phyloP scores from a whole-genome alignment of 2,888 invertebrate genomes.

The Ophraella communa region DNA sequence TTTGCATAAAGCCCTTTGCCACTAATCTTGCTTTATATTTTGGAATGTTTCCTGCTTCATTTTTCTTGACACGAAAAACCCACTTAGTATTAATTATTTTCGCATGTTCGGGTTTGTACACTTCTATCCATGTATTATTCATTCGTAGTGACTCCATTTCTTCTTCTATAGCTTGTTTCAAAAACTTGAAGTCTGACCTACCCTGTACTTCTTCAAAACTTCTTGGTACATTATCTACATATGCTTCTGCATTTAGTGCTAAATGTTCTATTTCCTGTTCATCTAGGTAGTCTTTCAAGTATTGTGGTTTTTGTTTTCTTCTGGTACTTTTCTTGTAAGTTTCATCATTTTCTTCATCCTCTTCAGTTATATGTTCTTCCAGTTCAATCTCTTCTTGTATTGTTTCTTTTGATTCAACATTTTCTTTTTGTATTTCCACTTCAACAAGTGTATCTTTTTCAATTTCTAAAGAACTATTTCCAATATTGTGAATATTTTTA shows the following conservation, averaged over 20 bases:
- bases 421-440: not conserved
- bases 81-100: no score
- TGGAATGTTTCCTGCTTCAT: no score
- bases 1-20: slow-evolving; percentile 30
- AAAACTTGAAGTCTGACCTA: no score
- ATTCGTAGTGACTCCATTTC: no score
- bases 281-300: not conserved
- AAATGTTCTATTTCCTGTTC: not conserved
- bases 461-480: not conserved
- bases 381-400: not conserved
- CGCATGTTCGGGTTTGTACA: no score
- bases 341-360: not conserved
- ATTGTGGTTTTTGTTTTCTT: not conserved
- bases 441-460: not conserved
- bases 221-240: not conserved
- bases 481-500: not conserved
- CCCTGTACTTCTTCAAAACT: no score
- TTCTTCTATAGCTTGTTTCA: no score
- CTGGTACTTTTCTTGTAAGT: not conserved
- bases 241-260: not conserved
- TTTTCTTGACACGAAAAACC: no score
- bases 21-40: slow-evolving; percentile 16
- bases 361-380: not conserved
- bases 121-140: no score
- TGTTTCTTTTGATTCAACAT: not conserved